phyloP scores from a whole-genome alignment of 2,797 vertebrate species.

The Pangasius sanitwongsei region DNA sequence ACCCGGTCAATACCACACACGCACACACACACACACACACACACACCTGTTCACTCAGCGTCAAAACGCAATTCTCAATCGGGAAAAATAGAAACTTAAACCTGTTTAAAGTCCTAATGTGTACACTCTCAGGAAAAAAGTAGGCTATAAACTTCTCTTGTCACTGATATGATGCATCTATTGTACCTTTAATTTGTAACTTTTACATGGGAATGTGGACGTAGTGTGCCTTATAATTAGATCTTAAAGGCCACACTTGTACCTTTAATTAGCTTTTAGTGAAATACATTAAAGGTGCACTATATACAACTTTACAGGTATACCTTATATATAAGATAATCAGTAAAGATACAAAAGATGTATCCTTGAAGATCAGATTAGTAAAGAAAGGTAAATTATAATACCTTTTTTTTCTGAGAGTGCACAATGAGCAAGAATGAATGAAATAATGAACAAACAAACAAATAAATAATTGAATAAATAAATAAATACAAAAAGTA shows the following conservation, averaged over 20 bases:
- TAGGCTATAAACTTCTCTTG: background rate
- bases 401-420: background rate
- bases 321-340: too few relatives aligned
- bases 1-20: background rate
- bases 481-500: background rate
- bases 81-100: background rate
- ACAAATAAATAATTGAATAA: background rate
- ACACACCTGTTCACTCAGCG: background rate
- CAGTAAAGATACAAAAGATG: background rate
- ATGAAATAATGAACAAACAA: background rate
- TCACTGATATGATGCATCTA: background rate
- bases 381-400: background rate
- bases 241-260: background rate
- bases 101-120: background rate
- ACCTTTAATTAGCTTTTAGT: background rate
- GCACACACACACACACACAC: background rate
- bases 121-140: background rate
- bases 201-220: background rate
- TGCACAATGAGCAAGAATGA: background rate
- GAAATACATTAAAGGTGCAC: slow-evolving; percentile 2
- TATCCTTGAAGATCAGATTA: background rate
- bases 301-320: background rate
- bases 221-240: background rate
- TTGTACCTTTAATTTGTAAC: background rate
- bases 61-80: background rate